phyloP scores from a whole-genome alignment of 2,797 vertebrate species.

The Girardinus metallicus region DNA sequence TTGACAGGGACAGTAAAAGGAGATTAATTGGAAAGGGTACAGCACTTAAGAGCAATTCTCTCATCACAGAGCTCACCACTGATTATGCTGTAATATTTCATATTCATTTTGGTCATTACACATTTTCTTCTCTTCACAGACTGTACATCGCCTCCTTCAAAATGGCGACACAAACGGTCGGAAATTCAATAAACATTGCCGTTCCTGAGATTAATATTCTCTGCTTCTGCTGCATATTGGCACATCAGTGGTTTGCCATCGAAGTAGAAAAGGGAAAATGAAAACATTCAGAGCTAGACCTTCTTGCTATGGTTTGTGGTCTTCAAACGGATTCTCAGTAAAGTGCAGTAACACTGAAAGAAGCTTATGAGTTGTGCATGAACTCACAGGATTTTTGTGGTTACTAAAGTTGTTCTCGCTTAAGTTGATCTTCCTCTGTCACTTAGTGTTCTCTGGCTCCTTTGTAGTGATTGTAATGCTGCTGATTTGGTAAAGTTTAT shows the following conservation, averaged over 20 bases:
- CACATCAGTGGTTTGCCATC: slow-evolving; percentile 1
- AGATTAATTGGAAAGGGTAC: slow-evolving; percentile 34
- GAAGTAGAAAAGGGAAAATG: slow-evolving; percentile 56
- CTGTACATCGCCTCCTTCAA: background rate
- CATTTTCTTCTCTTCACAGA: background rate
- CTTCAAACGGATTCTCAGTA: slow-evolving; percentile 53
- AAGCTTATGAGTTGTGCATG: slow-evolving; percentile 17
- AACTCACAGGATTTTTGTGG: slow-evolving; percentile 21
- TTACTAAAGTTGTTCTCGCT: slow-evolving; percentile 2
- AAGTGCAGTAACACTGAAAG: slow-evolving; percentile 31
- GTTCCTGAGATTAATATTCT: background rate
- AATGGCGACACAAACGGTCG: background rate
- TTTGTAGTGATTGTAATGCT: slow-evolving; percentile 5
- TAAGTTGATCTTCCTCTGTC: slow-evolving; percentile 18
- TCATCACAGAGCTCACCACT: slow-evolving; percentile 5
- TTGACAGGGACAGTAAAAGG: slow-evolving; percentile 55
- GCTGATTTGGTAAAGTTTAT: slow-evolving; percentile 16
- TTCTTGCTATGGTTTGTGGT: slow-evolving; percentile 70
- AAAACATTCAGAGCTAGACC: slow-evolving; percentile 46
- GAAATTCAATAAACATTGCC: background rate
- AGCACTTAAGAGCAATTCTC: slow-evolving; percentile 38
- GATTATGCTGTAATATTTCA: background rate
- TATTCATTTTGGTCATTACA: background rate
- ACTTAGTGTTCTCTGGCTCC: background rate
- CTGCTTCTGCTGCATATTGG: background rate